Evolutionary conservation across 2,797 vertebrate species (phyloP).

Genomic region (Morus bassanus): DNA sequence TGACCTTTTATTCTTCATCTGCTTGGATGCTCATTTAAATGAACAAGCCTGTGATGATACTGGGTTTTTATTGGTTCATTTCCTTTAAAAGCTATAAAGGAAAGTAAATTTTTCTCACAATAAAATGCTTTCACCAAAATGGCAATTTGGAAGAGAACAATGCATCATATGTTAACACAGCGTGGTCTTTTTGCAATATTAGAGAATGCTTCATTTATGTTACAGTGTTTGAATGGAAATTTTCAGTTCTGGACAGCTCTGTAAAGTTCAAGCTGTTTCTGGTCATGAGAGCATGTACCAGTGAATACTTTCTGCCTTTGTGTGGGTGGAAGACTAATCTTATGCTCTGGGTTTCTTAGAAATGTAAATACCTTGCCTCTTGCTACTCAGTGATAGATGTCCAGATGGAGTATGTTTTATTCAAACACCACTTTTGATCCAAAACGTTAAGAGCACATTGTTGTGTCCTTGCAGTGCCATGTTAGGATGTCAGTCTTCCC

Average conservation of each 20-base stretch:
- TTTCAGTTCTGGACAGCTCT: neutral
- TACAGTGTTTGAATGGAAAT: neutral
- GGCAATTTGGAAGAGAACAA: neutral
- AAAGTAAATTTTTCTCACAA: neutral
- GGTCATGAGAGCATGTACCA: neutral
- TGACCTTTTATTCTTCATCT: conserved; percentile 1
- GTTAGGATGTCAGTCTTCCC: neutral
- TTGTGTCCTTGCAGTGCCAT: neutral
- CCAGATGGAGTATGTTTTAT: neutral
- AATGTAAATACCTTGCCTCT: neutral
- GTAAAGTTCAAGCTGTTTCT: neutral
- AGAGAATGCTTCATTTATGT: neutral
- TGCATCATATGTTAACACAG: neutral
- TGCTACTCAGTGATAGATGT: neutral
- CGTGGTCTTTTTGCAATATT: neutral
- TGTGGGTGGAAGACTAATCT: neutral
- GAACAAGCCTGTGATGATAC: neutral
- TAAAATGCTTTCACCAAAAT: conserved; percentile 17
- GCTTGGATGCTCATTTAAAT: neutral
- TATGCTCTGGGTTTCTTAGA: neutral
- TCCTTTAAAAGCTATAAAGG: conserved; percentile 27
- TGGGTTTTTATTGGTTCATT: conserved; percentile 15
- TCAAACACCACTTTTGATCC: neutral
- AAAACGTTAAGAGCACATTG: neutral
- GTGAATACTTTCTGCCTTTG: neutral